These are phyloP conservation scores for Pedionomus torquatus DNA, from an alignment of 2,113 vertebrate genomes.

Conservation along the genomic window DNA sequence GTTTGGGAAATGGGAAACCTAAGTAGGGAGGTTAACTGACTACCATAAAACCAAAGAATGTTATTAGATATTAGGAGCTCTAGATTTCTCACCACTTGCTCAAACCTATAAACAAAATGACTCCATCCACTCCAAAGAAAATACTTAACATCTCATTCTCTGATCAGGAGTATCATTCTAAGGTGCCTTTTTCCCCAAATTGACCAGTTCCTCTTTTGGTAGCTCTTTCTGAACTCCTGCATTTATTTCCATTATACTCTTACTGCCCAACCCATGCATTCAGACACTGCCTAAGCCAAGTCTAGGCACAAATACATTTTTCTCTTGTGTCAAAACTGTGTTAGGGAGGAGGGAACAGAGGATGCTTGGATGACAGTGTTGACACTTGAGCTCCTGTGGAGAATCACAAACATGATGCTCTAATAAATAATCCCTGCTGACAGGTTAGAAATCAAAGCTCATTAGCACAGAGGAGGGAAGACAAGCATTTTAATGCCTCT, in stretches of 20 bases:
- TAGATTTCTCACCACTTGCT: not conserved
- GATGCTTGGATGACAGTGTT: not conserved
- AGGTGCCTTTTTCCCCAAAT: not conserved
- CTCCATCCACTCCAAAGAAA: not conserved
- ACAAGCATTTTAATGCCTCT: slow-evolving; percentile 46
- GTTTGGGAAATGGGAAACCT: not conserved
- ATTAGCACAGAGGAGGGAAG: slow-evolving; percentile 25
- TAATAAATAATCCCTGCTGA: slow-evolving; percentile 57
- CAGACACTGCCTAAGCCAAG: not conserved
- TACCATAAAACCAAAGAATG: not conserved
- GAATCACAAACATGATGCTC: not conserved
- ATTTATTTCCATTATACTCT: not conserved
- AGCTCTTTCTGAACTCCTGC: not conserved
- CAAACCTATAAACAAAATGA: not conserved
- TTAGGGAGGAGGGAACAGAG: not conserved
- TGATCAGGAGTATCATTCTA: not conserved
- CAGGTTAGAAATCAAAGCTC: slow-evolving; percentile 61
- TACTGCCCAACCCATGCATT: not conserved
- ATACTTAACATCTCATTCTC: not conserved
- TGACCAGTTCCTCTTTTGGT: not conserved
- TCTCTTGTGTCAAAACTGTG: not conserved
- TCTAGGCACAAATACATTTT: not conserved
- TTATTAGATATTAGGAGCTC: not conserved
- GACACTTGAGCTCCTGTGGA: not conserved
- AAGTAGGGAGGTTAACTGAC: not conserved